Percentiles rank a stretch among this genome's conserved stretches.
Conservation (phyloP, 1,140 invertebrate species). For the Aphelenchoides avenae region DNA sequence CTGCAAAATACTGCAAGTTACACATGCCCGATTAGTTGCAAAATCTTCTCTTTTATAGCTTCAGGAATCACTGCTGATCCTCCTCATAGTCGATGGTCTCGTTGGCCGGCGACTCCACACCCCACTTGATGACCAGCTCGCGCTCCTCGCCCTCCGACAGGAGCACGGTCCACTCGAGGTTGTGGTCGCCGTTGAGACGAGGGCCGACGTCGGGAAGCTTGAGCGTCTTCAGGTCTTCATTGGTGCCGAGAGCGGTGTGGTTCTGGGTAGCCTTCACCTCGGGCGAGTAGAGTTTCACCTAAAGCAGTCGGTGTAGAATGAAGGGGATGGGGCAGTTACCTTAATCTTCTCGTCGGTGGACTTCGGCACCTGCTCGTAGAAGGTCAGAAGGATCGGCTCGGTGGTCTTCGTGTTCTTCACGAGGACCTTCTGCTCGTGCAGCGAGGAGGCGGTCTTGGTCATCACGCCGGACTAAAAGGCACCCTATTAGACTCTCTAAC, state of each 20-base stretch:
- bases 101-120: constrained; percentile 8
- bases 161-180: constrained; percentile 60
- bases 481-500: too few species aligned
- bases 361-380: constrained; percentile 60
- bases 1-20: too few species aligned
- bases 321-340: constrained; percentile 36
- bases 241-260: neutral
- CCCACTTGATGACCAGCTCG: constrained; percentile 40
- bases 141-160: constrained; percentile 36
- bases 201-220: constrained; percentile 26
- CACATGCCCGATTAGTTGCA: too few species aligned
- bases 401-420: constrained; percentile 60
- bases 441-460: constrained; percentile 40
- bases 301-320: constrained; percentile 40
- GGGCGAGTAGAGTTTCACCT: too few species aligned
- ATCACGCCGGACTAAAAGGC: too few species aligned
- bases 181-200: constrained; percentile 54
- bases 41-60: too few species aligned
- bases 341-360: constrained; percentile 62
- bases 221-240: constrained; percentile 10
- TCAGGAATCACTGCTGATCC: neutral
- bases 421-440: constrained; percentile 58
- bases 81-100: constrained; percentile 16
- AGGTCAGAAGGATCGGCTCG: constrained; percentile 49
- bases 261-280: too few species aligned